phyloP scores from a whole-genome alignment of 2,888 invertebrate species.

The Pecten maximus region DNA sequence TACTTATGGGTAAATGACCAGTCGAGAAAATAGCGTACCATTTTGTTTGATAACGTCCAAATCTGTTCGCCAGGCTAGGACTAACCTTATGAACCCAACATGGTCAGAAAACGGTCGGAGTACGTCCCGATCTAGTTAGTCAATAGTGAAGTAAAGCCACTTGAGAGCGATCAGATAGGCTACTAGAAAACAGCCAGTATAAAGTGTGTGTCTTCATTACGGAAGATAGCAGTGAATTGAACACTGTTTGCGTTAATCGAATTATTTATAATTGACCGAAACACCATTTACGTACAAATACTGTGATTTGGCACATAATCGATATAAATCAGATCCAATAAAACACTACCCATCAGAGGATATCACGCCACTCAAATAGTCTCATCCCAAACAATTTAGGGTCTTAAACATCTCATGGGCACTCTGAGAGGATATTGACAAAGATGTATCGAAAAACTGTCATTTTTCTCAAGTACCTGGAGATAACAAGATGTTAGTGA shows the following conservation, averaged over 20 bases:
- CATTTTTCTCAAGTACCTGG: conserved; percentile 27
- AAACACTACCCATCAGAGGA: neutral
- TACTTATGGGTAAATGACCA: conserved; percentile 22
- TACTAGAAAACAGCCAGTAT: neutral
- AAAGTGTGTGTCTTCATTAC: neutral
- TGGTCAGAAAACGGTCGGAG: neutral
- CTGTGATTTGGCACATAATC: neutral
- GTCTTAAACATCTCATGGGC: neutral
- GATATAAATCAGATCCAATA: neutral
- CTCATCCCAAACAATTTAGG: neutral
- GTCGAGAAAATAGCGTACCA: neutral
- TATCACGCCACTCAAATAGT: neutral
- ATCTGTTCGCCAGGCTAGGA: neutral
- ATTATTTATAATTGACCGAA: neutral
- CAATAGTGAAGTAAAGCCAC: neutral
- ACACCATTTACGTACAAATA: conserved; percentile 9
- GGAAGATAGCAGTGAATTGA: neutral
- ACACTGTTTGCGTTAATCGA: neutral
- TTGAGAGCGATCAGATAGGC: neutral
- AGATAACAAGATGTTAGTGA: conserved; percentile 25
- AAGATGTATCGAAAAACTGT: conserved; percentile 2
- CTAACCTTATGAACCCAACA: neutral
- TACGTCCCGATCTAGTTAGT: neutral
- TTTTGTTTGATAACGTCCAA: neutral
- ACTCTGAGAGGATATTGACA: neutral